These are phyloP conservation scores for Brachionus rotundiformis DNA, from an alignment of 1,140 invertebrate genomes.

Conservation along the genomic window DNA sequence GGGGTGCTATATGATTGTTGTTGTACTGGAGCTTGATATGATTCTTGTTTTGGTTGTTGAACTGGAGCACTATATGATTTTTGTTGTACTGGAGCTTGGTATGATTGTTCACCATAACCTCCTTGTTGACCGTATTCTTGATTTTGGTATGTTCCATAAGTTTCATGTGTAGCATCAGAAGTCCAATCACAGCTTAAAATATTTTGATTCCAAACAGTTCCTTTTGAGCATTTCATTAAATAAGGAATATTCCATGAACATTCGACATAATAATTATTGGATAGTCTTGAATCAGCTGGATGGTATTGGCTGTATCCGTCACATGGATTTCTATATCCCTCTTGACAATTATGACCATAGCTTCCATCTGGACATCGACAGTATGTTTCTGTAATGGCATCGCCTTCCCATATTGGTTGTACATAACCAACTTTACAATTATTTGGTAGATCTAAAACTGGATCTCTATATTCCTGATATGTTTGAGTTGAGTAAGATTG, in stretches of 20 bases:
- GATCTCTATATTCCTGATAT: slow-evolving; percentile 1
- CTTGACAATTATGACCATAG: slow-evolving; percentile 33
- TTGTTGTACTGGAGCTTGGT: not conserved
- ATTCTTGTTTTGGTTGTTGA: not conserved
- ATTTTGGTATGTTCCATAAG: not conserved
- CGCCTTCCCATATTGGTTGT: slow-evolving; percentile 48
- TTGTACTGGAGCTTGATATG: not conserved
- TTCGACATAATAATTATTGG: slow-evolving; percentile 44
- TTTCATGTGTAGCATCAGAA: slow-evolving; percentile 18
- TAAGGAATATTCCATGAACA: slow-evolving; percentile 47
- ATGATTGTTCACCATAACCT: not conserved
- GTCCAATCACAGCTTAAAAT: slow-evolving; percentile 46
- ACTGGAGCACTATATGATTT: slow-evolving; percentile 16
- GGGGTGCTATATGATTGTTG: not conserved
- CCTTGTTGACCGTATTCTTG: not conserved
- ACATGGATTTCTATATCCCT: slow-evolving; percentile 42
- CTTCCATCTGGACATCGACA: slow-evolving; percentile 26
- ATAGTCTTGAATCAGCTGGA: slow-evolving; percentile 19
- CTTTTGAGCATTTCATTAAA: slow-evolving; percentile 47
- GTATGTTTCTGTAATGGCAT: slow-evolving; percentile 36
- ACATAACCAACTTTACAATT: slow-evolving; percentile 44
- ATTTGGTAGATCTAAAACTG: slow-evolving; percentile 25
- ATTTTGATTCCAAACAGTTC: slow-evolving; percentile 50
- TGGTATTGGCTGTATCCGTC: not conserved
- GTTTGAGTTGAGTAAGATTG: not conserved